These are phyloP conservation scores for Ylistrum balloti DNA, from an alignment of 1,140 invertebrate genomes.

Conservation along the genomic window DNA sequence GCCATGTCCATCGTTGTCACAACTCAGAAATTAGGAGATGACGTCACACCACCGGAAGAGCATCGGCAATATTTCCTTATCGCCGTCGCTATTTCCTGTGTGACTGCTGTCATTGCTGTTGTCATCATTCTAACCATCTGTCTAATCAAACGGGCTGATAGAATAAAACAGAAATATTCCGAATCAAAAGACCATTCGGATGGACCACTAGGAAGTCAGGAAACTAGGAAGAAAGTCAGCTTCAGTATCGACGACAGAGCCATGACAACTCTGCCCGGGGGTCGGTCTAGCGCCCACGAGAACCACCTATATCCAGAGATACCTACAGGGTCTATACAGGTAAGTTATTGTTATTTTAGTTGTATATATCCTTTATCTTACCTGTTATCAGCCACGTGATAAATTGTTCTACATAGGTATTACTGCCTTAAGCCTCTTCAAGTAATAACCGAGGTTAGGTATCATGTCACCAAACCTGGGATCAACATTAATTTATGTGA, in stretches of 20 bases:
- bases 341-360: conserved; percentile 16
- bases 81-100: conserved; percentile 60
- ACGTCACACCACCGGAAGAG: conserved; percentile 43
- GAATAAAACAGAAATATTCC: conserved; percentile 49
- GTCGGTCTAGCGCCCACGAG: not conserved
- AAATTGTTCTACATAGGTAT: conserved; percentile 21
- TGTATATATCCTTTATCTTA: not conserved
- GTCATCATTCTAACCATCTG: conserved; percentile 63
- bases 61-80: conserved; percentile 61
- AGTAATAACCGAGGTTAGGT: not conserved
- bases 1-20: conserved; percentile 53
- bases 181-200: conserved; percentile 51
- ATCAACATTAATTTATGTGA: conserved; percentile 40
- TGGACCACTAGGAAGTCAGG: conserved; percentile 47
- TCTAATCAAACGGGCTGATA: conserved; percentile 58
- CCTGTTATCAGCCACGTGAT: conserved; percentile 10
- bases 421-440: conserved; percentile 12
- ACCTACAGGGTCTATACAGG: not conserved
- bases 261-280: conserved; percentile 13
- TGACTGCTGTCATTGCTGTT: conserved; percentile 59
- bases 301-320: not conserved
- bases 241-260: conserved; percentile 37
- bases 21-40: conserved; percentile 42
- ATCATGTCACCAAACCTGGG: not conserved
- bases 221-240: conserved; percentile 54